phyloP scores from a whole-genome alignment of 2,888 invertebrate genomes.

The Dicyrtoma fusca region DNA sequence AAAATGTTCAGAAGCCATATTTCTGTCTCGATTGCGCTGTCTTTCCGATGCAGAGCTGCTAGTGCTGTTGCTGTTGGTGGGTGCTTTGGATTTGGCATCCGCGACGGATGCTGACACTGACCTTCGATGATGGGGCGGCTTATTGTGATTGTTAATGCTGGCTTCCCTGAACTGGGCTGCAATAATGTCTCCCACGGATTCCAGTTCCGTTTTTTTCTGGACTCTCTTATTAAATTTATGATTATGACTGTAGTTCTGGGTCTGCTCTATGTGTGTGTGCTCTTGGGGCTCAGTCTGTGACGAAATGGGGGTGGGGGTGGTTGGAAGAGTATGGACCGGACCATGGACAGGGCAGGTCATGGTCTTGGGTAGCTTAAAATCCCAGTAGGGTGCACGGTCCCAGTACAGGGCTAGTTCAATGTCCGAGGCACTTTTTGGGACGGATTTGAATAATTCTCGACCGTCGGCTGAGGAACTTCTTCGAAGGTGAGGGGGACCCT shows the following conservation, averaged over 20 bases:
- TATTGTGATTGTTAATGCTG: too few relatives aligned
- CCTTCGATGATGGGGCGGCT: too few relatives aligned
- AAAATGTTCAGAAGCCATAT: not conserved
- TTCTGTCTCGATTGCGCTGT: not conserved
- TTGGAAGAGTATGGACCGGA: not conserved
- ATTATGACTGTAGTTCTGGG: not conserved
- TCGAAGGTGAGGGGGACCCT: not conserved
- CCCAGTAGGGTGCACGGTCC: conserved; percentile 50
- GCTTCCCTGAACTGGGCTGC: too few relatives aligned
- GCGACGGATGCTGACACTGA: too few relatives aligned
- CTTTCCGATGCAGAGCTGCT: not conserved
- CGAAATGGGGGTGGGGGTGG: not conserved
- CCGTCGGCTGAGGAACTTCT: not conserved
- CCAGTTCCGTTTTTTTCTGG: too few relatives aligned
- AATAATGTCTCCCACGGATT: too few relatives aligned
- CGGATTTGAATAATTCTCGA: conserved; percentile 19
- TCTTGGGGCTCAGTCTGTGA: too few relatives aligned
- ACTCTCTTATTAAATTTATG: not conserved
- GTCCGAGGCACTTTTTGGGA: conserved; percentile 41
- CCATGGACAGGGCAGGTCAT: conserved; percentile 27
- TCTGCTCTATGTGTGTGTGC: too few relatives aligned
- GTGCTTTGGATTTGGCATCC: too few relatives aligned
- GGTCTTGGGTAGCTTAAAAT: conserved; percentile 1
- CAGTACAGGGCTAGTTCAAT: conserved; percentile 55
- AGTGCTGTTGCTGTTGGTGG: too few relatives aligned